Percentiles rank a stretch among this genome's conserved stretches.
Evolutionary conservation across 1,140 invertebrate species (phyloP).

Genomic region (Gyrodactylus bullatarudis): DNA sequence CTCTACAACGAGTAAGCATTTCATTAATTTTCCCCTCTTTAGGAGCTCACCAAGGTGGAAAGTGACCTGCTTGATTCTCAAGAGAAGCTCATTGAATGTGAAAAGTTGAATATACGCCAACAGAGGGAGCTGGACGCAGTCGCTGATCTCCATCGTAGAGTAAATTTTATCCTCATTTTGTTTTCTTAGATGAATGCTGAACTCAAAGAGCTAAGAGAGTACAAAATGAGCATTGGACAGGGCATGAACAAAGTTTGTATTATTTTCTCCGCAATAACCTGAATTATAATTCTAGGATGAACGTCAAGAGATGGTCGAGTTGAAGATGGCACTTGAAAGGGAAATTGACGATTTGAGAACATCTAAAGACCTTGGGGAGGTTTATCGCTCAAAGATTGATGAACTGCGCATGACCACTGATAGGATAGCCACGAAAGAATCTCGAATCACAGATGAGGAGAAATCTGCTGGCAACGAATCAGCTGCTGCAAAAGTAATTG

Average conservation of each 20-base stretch:
- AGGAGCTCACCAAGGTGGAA: constrained; percentile 29
- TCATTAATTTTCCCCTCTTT: constrained; percentile 8
- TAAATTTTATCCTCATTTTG: constrained; percentile 11
- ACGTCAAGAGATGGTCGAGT: constrained; percentile 2
- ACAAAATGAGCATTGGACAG: constrained; percentile 1
- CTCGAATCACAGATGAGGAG: not conserved
- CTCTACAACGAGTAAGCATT: constrained; percentile 10
- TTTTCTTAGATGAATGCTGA: not conserved
- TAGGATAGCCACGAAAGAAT: not conserved
- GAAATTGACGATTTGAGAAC: constrained; percentile 7
- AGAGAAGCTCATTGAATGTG: constrained; percentile 23
- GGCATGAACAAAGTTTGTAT: constrained; percentile 3
- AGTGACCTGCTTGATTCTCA: constrained; percentile 30
- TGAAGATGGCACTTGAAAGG: not conserved
- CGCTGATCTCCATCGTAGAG: constrained; percentile 23
- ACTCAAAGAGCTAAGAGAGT: constrained; percentile 2
- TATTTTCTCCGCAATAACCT: no score
- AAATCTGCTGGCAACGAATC: constrained; percentile 4
- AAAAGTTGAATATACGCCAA: constrained; percentile 16
- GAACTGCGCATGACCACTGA: not conserved
- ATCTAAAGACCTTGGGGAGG: not conserved
- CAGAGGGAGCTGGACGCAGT: constrained; percentile 22
- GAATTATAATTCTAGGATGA: constrained; percentile 6
- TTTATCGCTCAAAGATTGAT: constrained; percentile 4
- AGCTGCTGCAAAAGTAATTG: not conserved